Evolutionary conservation across 2,888 invertebrate species (phyloP).

Genomic region (Eilema depressum): DNA sequence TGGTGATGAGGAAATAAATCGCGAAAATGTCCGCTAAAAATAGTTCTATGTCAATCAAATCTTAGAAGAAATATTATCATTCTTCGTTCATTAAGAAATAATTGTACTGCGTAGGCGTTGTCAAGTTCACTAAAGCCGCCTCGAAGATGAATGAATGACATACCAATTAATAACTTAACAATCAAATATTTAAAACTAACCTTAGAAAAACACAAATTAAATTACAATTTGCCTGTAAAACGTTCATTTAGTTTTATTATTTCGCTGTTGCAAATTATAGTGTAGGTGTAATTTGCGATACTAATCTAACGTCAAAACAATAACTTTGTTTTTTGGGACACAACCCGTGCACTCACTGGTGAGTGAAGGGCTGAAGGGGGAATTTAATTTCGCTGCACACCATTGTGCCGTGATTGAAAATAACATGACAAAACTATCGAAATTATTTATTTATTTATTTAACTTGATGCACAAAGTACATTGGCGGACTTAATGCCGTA

Average conservation of each 20-base stretch:
- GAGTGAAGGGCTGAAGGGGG: neutral
- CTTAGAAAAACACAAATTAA: conserved; percentile 21
- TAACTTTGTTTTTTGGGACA: neutral
- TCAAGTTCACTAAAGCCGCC: conserved; percentile 3
- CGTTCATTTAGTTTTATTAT: conserved; percentile 11
- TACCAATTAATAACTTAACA: conserved; percentile 11
- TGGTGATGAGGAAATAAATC: too few relatives aligned
- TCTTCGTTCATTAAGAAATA: neutral
- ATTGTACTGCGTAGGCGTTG: conserved; percentile 13
- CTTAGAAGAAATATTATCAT: neutral
- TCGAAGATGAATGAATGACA: conserved; percentile 11
- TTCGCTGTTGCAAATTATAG: conserved; percentile 19
- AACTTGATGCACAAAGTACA: too few relatives aligned
- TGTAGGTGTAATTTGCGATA: conserved; percentile 20
- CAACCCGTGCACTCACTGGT: neutral
- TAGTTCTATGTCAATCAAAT: neutral
- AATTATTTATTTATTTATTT: too few relatives aligned
- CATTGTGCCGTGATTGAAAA: neutral
- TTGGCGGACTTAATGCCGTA: too few relatives aligned
- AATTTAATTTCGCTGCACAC: neutral
- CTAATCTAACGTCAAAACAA: neutral
- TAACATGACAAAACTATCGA: neutral
- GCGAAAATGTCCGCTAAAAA: too few relatives aligned
- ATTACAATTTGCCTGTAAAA: conserved; percentile 13
- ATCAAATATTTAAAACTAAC: conserved; percentile 25